These are phyloP conservation scores for Panagrolaimus sp. DNA, from an alignment of 1,140 invertebrate species.

Conservation along the genomic window DNA sequence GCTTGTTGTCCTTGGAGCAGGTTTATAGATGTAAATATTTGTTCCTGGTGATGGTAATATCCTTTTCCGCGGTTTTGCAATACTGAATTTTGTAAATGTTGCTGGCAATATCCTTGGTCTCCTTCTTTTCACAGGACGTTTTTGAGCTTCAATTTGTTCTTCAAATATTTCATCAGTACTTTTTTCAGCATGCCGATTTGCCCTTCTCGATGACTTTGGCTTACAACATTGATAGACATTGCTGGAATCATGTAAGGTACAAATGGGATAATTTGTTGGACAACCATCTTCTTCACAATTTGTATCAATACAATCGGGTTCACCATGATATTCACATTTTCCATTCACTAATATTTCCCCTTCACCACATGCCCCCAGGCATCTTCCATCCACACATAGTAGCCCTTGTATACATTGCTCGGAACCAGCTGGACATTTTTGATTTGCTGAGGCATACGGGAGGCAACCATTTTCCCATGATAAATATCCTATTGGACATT, in stretches of 20 bases:
- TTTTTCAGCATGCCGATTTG: not conserved
- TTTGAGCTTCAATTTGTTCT: not conserved
- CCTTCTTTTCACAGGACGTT: not conserved
- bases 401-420: conserved; percentile 1
- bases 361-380: conserved; percentile 7
- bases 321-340: not conserved
- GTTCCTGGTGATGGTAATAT: too few relatives aligned
- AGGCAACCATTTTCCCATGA: not conserved
- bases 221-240: conserved; percentile 1
- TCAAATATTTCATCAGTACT: not conserved
- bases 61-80: not conserved
- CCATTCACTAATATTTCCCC: not conserved
- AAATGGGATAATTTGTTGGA: not conserved
- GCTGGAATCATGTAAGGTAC: not conserved
- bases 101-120: not conserved
- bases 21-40: too few relatives aligned
- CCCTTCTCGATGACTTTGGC: not conserved
- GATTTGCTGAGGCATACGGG: not conserved
- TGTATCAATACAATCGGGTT: not conserved
- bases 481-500: not conserved
- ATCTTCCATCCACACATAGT: conserved; percentile 5
- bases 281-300: not conserved
- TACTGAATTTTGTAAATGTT: not conserved
- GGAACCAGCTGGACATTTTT: conserved; percentile 4
- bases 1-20: too few relatives aligned